Evolutionary conservation across 2,797 vertebrate species (phyloP).

Genomic region (Melanotaenia maccullochi): DNA sequence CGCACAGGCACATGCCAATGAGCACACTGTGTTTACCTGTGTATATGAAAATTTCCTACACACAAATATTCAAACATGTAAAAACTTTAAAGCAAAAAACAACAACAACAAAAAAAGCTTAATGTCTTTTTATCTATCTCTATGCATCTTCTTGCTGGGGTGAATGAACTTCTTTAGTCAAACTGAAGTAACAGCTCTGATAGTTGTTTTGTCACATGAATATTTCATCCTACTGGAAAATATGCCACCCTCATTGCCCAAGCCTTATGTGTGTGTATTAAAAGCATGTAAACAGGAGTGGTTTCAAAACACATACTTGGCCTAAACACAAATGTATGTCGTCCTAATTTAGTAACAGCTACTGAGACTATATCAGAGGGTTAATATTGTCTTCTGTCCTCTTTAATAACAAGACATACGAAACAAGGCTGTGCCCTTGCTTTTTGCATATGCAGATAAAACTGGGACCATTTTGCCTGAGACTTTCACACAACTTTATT

Average conservation of each 20-base stretch:
- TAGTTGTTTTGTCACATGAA: slow-evolving; percentile 14
- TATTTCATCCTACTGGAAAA: slow-evolving; percentile 20
- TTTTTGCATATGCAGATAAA: slow-evolving; percentile 39
- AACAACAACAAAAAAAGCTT: too few species aligned
- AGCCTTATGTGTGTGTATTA: slow-evolving; percentile 18
- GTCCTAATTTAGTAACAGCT: slow-evolving; percentile 35
- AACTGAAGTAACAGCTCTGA: not conserved
- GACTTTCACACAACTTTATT: slow-evolving; percentile 15
- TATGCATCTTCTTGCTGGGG: not conserved
- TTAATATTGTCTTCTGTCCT: slow-evolving; percentile 3
- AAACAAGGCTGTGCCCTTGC: slow-evolving; percentile 42
- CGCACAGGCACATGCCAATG: too few species aligned
- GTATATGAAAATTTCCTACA: too few species aligned
- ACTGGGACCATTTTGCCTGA: slow-evolving; percentile 3
- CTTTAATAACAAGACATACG: slow-evolving; percentile 15
- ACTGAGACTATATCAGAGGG: slow-evolving; percentile 10
- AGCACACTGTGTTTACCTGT: too few species aligned
- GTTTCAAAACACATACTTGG: slow-evolving; percentile 37
- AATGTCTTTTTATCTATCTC: not conserved
- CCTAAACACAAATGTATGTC: slow-evolving; percentile 31
- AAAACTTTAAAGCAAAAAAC: not conserved
- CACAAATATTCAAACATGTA: not conserved
- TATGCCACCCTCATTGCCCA: slow-evolving; percentile 1
- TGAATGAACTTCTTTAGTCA: slow-evolving; percentile 2
- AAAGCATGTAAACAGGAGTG: slow-evolving; percentile 32